Conservation (phyloP, 2,888 invertebrate genomes). For the Drosophila subquinaria region DNA sequence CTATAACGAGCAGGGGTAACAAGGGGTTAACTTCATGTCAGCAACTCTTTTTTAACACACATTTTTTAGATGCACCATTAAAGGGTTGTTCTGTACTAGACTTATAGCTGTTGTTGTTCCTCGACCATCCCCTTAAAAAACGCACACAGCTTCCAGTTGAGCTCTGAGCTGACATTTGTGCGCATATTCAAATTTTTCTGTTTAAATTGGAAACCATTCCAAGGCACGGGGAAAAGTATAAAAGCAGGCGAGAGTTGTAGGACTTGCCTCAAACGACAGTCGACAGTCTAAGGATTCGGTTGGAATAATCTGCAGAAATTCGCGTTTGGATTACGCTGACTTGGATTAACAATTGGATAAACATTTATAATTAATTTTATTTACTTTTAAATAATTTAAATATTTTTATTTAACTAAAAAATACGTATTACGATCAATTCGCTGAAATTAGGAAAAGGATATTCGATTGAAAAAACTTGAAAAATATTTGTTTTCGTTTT, state of each 20-base stretch:
- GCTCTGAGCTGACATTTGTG: conserved; percentile 47
- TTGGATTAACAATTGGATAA: conserved; percentile 19
- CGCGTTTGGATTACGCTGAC: conserved; percentile 3
- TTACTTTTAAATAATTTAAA: too few species aligned
- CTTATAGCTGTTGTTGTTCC: background rate
- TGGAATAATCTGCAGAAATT: conserved; percentile 17
- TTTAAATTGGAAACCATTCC: conserved; percentile 75
- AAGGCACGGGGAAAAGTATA: conserved; percentile 50
- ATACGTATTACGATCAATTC: background rate
- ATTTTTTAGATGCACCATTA: conserved; percentile 21
- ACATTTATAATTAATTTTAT: background rate
- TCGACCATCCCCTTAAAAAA: conserved; percentile 30
- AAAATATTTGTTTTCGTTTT: too few species aligned
- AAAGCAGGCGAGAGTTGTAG: conserved; percentile 34
- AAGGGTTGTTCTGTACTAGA: conserved; percentile 60
- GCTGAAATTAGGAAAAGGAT: too few species aligned
- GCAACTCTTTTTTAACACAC: conserved; percentile 8
- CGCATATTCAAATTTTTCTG: conserved; percentile 83
- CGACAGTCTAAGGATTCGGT: conserved; percentile 36
- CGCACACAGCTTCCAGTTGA: conserved; percentile 38
- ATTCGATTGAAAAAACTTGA: too few species aligned
- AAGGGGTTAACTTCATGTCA: conserved; percentile 15
- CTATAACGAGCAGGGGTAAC: background rate
- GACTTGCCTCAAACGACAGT: conserved; percentile 47
- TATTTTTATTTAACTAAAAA: background rate